Base-by-base conservation (phyloP, 2,797 vertebrate genomes). In the Rhyacichthys aspro region DNA sequence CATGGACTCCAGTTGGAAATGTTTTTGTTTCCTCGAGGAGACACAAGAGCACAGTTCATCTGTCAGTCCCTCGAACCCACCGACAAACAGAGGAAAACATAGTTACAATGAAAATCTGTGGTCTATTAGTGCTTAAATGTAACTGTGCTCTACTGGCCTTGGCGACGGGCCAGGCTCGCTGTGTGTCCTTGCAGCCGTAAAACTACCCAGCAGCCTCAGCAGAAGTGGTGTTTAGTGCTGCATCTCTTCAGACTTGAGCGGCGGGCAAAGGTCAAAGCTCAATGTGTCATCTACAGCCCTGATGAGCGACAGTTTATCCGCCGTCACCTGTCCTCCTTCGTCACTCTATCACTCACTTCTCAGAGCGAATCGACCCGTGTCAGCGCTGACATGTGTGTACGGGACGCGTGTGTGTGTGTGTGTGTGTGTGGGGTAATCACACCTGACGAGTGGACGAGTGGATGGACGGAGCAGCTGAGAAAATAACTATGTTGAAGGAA, bases 321-420 rank as follows among this genome's bases (percentile, higher is more conserved):
- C 55, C 44, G n/a, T 87, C 89, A 90, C 82, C 85, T 89, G 85
- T 84, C 77, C 59, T 73, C 70, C 63, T 68, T 76, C 72, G 79
- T 77, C 81, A 81, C 67, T 52, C 76, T 34, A 81, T 82, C 60
- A 62, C 32, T 81, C 78, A 84, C 65, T 58, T 72, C 37, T 52
- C 38, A 43, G 42, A 48, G 32, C 17, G 62, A 50, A 59, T 63
- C 55, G 46, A 61, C 32, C 17, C 41, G 41, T 72, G 79, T 65
- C 57, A 16, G 55, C 57, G 70, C 38, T 59, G 67, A 81, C 57
- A 18, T 75, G 43, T 46, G 23, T 66, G 57, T 62, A 16, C 23
- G 10, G 41, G n/a, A 14, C n/a, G 47, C 9, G 23, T 37, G 15
- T 33, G 38, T 46, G 32, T 53, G 49, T n/a, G 54, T 1, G n/a